phyloP scores from a whole-genome alignment of 1,140 invertebrate species.

The Drosophila carrolli region DNA sequence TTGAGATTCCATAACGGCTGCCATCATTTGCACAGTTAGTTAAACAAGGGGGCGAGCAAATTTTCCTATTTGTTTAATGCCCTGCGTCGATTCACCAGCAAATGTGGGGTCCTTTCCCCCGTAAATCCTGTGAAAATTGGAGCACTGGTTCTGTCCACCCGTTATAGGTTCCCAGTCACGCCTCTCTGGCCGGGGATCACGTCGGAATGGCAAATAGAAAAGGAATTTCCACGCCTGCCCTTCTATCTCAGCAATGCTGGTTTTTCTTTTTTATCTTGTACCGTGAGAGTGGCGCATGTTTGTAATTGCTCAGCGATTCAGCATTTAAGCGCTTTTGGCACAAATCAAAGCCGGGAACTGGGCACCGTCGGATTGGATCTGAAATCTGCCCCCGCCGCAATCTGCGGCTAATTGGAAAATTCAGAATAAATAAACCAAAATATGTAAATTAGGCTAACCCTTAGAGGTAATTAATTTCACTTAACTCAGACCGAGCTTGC shows the following conservation, averaged over 20 bases:
- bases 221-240: constrained; percentile 53
- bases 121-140: constrained; percentile 10
- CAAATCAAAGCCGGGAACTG: constrained; percentile 52
- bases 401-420: constrained; percentile 32
- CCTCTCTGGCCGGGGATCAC: constrained; percentile 46
- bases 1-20: constrained; percentile 66
- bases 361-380: constrained; percentile 34
- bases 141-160: constrained; percentile 12
- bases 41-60: constrained; percentile 53
- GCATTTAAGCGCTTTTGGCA: constrained; percentile 39
- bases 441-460: constrained; percentile 15
- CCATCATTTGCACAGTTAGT: constrained; percentile 75
- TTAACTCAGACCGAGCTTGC: neutral
- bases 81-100: constrained; percentile 52
- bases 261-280: constrained; percentile 9
- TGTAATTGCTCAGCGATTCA: constrained; percentile 57
- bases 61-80: constrained; percentile 73
- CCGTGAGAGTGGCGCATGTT: constrained; percentile 35
- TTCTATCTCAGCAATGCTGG: constrained; percentile 11
- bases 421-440: constrained; percentile 33
- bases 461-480: constrained; percentile 2
- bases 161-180: constrained; percentile 50
- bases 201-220: constrained; percentile 70
- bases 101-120: neutral
- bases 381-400: constrained; percentile 1